Evolutionary conservation across 2,888 invertebrate genomes (phyloP), one percentile per base, ranked within the genome.

Genomic region (Acanthosepion pharaonis): DNA sequence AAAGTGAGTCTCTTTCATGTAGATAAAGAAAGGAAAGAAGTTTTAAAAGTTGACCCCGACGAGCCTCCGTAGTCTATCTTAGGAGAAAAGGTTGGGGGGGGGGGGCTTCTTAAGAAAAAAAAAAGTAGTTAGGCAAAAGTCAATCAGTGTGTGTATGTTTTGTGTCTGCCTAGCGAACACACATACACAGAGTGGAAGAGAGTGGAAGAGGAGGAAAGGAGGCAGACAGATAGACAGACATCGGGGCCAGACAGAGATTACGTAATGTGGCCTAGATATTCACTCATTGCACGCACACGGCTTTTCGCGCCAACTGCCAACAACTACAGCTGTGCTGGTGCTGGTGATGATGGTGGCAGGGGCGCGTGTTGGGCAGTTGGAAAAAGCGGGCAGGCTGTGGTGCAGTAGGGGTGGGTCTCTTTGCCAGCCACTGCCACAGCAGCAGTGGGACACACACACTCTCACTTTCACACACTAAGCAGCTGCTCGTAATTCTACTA

Each of bases 241-340:
- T 78, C 93, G 51, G 93, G 53, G 53, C 93, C 93, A 93, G 93
- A 93, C 93, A 49, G 28, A 93, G 49, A 93, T 93, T 93, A 93
- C 93, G 93, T 93, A 93, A 93, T 93, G 51, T 93, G 93, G 93
- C 93, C 93, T 93, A 93, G 93, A 93, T 93, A 93, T 93, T 53
- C 93, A 93, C n/a, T 78, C 78, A 78, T n/a, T 78, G 78, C 78
- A 78, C 78, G 78, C 78, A 78, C 78, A 93, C 53, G 51, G 42
- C 48, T 93, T 92, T 51, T 53, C 53, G 49, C 93, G 93, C 93
- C 93, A 53, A 49, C 93, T 53, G 93, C 93, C 93, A 53, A 49
- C 51, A 93, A 93, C 93, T 93, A 53, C 93, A 53, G 93, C 49
- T 93, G 92, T 93, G 48, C 33, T 49, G 49, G 6, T 51, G 93